Evolutionary conservation across 2,888 invertebrate species (phyloP).

Genomic region (Phalangium opilio): DNA sequence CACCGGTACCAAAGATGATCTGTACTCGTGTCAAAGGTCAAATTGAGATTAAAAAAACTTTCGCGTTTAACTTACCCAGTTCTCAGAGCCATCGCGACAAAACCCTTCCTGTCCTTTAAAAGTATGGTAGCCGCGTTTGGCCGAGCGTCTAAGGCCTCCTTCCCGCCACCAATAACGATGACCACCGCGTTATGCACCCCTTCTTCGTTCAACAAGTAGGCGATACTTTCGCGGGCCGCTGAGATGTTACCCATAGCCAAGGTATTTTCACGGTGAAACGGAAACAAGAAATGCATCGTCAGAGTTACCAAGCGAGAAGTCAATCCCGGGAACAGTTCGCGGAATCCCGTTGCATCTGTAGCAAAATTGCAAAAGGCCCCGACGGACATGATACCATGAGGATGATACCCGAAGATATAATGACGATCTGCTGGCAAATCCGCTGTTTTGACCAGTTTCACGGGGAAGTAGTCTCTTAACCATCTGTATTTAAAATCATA

Average conservation of each 20-base stretch:
- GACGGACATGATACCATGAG: constrained; percentile 72
- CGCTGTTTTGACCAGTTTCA: constrained; percentile 60
- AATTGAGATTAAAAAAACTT: too few species aligned
- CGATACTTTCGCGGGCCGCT: constrained; percentile 45
- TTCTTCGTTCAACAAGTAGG: constrained; percentile 31
- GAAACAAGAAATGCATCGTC: constrained; percentile 53
- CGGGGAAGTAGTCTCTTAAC: constrained; percentile 68
- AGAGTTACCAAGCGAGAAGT: constrained; percentile 44
- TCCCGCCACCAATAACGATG: constrained; percentile 74
- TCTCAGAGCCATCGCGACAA: constrained; percentile 52
- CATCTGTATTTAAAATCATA: too few species aligned
- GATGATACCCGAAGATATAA: constrained; percentile 74
- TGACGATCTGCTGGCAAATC: constrained; percentile 63
- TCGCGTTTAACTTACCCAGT: constrained; percentile 56
- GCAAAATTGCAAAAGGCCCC: constrained; percentile 66
- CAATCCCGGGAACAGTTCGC: constrained; percentile 35
- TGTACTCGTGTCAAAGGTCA: too few species aligned
- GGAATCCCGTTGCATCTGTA: constrained; percentile 42
- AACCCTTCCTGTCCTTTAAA: constrained; percentile 62
- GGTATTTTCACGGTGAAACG: constrained; percentile 52
- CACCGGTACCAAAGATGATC: constrained; percentile 68
- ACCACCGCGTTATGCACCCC: constrained; percentile 45
- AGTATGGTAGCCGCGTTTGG: constrained; percentile 58
- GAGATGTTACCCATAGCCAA: too few species aligned
- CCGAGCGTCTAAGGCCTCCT: constrained; percentile 66